Evolutionary conservation across 2,797 vertebrate species (phyloP).

Genomic region (Sus cebifrons): DNA sequence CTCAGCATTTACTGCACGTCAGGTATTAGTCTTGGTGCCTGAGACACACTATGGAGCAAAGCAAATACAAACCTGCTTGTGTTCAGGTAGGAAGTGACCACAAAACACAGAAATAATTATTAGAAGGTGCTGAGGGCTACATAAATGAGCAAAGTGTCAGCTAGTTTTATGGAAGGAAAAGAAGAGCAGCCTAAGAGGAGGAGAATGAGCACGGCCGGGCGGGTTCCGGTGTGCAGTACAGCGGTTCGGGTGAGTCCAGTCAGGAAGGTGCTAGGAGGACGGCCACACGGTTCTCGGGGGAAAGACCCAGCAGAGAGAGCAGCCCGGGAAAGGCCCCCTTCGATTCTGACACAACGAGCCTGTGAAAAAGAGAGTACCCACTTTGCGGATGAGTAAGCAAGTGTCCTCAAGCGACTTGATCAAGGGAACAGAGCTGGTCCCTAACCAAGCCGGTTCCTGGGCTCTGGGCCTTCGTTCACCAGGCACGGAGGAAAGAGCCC

Average conservation of each 20-base stretch:
- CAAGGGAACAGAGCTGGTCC: not conserved
- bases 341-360: not conserved
- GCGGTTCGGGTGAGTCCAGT: not conserved
- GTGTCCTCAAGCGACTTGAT: not conserved
- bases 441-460: not conserved
- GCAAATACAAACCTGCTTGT: not conserved
- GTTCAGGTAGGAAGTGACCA: not conserved
- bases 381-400: constrained; percentile 13
- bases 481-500: not conserved
- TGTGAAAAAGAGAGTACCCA: not conserved
- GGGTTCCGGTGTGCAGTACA: not conserved
- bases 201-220: not conserved
- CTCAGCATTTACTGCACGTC: not conserved
- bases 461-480: not conserved
- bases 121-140: not conserved
- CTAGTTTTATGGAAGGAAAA: not conserved
- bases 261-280: not conserved
- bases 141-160: not conserved
- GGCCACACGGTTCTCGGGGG: not conserved
- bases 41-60: not conserved
- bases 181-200: not conserved
- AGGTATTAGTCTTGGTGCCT: not conserved
- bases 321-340: not conserved
- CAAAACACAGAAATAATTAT: not conserved
- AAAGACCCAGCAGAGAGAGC: not conserved